These are phyloP conservation scores for Helicoverpa assulta DNA, from an alignment of 2,888 invertebrate species.

Conservation along the genomic window DNA sequence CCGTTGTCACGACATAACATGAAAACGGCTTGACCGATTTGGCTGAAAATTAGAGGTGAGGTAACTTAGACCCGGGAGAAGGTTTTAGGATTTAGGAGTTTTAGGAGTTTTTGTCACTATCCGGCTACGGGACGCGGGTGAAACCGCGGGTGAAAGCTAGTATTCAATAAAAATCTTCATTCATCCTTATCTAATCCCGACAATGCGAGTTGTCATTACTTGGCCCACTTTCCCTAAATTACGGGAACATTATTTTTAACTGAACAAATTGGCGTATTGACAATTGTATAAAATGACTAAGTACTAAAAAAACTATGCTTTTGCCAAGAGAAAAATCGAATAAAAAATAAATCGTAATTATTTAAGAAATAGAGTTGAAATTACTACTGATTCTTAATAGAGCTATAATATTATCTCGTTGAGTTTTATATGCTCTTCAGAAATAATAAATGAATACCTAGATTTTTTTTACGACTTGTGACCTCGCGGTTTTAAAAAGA, in stretches of 20 bases:
- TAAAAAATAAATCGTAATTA: conserved; percentile 8
- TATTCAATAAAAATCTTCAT: too few relatives aligned
- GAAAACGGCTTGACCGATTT: too few relatives aligned
- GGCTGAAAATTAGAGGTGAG: too few relatives aligned
- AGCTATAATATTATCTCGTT: conserved; percentile 7
- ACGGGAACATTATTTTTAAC: conserved; percentile 15
- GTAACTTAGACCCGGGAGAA: too few relatives aligned
- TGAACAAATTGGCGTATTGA: conserved; percentile 29
- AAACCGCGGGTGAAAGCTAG: too few relatives aligned
- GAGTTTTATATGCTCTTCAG: neutral
- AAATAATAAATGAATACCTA: too few relatives aligned
- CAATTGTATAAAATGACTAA: conserved; percentile 29
- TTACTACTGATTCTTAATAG: neutral
- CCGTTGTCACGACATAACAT: too few relatives aligned
- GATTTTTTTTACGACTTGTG: neutral
- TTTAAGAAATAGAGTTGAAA: neutral
- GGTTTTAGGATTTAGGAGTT: too few relatives aligned
- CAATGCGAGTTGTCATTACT: neutral
- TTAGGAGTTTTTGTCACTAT: too few relatives aligned
- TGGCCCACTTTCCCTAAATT: conserved; percentile 19
- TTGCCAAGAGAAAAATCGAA: conserved; percentile 22
- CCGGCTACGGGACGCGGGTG: too few relatives aligned
- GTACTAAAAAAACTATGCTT: conserved; percentile 2
- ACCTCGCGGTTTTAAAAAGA: too few relatives aligned
- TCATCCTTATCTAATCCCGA: too few relatives aligned